These are phyloP conservation scores for Cebidichthys violaceus DNA, from an alignment of 2,113 vertebrate genomes.

Conservation along the genomic window DNA sequence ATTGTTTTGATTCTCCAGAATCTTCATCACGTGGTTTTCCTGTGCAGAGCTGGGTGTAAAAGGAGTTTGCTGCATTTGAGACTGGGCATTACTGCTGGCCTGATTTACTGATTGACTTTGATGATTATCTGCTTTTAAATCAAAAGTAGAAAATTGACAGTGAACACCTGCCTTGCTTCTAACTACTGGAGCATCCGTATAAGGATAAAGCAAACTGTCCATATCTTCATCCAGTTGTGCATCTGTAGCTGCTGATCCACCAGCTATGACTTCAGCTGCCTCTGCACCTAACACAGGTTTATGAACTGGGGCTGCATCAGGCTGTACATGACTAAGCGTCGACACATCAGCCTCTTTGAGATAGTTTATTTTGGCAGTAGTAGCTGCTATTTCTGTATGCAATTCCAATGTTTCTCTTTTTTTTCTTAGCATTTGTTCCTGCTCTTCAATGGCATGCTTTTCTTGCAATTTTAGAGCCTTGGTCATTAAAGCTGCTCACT, in stretches of 20 bases:
- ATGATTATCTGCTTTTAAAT: too few relatives aligned
- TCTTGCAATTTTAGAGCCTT: not conserved
- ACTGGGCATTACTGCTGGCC: not conserved
- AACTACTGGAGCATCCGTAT: too few relatives aligned
- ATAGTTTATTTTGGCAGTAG: not conserved
- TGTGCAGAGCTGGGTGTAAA: not conserved
- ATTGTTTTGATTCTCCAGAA: not conserved
- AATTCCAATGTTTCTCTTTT: not conserved
- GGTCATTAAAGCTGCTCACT: not conserved
- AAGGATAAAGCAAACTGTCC: not conserved
- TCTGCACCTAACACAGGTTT: not conserved
- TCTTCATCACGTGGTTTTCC: not conserved
- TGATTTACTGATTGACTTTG: not conserved
- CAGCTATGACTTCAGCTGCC: not conserved
- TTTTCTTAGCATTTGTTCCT: not conserved
- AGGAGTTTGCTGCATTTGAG: not conserved
- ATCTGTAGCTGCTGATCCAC: not conserved
- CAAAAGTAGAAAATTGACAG: too few relatives aligned
- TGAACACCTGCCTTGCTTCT: too few relatives aligned
- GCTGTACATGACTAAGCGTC: not conserved
- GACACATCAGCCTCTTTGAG: not conserved
- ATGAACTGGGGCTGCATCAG: not conserved
- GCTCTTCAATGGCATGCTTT: not conserved
- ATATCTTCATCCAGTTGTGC: too few relatives aligned
- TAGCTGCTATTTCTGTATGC: not conserved